Evolutionary conservation across 2,797 vertebrate species (phyloP), one percentile per base, ranked within the genome.

Genomic region (Alauda arvensis): DNA sequence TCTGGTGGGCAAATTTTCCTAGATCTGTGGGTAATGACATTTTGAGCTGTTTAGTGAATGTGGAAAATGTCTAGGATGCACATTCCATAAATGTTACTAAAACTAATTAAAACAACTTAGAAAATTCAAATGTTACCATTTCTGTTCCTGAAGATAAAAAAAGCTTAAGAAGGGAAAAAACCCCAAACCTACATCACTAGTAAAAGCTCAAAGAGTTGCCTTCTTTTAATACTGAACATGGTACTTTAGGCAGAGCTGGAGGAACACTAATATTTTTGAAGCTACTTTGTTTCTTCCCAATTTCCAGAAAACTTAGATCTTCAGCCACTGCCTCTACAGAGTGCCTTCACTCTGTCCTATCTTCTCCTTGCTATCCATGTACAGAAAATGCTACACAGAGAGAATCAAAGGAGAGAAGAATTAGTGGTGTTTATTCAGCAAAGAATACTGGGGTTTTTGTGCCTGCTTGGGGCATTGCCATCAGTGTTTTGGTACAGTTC

Each of bases 21-120:
- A 65, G 43, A 74, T 87, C 79, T 91, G 55, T 67, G 87, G 46
- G 79, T 74, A 94, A 88, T 77, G 92, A 94, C 78, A 91, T 88
- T 94, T 71, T 48, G 21, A 96, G 92, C 4, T 59, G 90, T 56
- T 75, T 78, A 75, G 46, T 6, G 15, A 88, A 61, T 43, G 57
- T 52, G 70, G 53, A 91, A 78, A 87, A 89, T 8, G 10, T 60
- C 75, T 57, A 40, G n/a, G 31, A 78, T 1, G 16, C 37, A 72
- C n/a, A 40, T 49, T 60, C 1, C 2, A 3, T 43, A 67, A 67
- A 72, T 33, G n/a, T 31, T 62, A 83, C 45, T 33, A 65, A 61
- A 82, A 84, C 15, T 43, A 84, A 69, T 13, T 34, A n/a, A 77
- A 45, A 85, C 37, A 62, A 85, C 56, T 34, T 21, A 66, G 48